A percentile compares a stretch with the other conserved stretches of the same genome.
Evolutionary conservation across 2,888 invertebrate species (phyloP).

Genomic region (Leptogaster cylindrica): DNA sequence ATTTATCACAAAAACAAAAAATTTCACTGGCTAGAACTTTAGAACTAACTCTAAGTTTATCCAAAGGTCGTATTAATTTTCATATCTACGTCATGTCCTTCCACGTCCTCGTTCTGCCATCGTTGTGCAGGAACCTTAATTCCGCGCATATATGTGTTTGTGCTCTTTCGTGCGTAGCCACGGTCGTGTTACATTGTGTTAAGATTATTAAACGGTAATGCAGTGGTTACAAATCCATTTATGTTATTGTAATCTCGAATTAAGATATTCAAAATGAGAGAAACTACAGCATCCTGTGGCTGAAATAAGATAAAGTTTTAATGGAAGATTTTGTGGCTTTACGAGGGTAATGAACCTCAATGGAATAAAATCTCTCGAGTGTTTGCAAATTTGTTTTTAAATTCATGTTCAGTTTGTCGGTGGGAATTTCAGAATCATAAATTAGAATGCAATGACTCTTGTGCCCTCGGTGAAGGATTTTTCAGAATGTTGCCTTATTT

Average conservation of each 20-base stretch:
- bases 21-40: slow-evolving; percentile 8
- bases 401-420: no score
- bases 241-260: slow-evolving; percentile 31
- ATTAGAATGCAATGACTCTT: no score
- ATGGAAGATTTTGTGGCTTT: slow-evolving; percentile 43
- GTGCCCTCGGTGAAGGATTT: no score
- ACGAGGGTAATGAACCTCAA: slow-evolving; percentile 43
- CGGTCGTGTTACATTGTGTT: slow-evolving; percentile 11
- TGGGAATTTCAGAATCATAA: no score
- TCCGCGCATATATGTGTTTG: neutral
- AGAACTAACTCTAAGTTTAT: slow-evolving; percentile 35
- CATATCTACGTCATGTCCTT: slow-evolving; percentile 25
- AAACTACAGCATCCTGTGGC: neutral
- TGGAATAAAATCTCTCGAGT: slow-evolving; percentile 29
- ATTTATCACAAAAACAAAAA: slow-evolving; percentile 30
- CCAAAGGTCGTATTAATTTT: slow-evolving; percentile 37
- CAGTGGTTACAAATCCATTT: slow-evolving; percentile 33
- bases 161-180: neutral
- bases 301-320: slow-evolving; percentile 41
- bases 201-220: slow-evolving; percentile 38
- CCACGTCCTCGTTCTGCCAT: neutral
- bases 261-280: slow-evolving; percentile 29
- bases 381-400: no score
- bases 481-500: no score
- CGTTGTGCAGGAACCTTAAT: no score